Conservation (phyloP, 2,797 vertebrate genomes). For the Leptatherina wallacei region DNA sequence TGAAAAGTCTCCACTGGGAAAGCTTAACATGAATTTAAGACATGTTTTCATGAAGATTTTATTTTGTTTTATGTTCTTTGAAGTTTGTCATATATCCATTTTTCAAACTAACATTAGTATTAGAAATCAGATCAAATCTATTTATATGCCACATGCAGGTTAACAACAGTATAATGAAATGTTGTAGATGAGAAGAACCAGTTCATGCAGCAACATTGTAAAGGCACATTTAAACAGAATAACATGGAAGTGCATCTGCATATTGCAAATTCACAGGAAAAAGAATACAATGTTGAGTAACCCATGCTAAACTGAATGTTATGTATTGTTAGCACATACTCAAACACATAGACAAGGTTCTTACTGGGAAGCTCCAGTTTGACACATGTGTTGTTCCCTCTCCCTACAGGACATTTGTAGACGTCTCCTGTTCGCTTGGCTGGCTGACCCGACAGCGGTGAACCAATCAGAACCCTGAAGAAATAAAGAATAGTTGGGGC, state of each 20-base stretch:
- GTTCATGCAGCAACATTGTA: background rate
- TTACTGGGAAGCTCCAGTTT: constrained; percentile 92
- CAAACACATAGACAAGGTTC: constrained; percentile 45
- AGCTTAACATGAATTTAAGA: no score
- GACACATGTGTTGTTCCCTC: constrained; percentile 78
- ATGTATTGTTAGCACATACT: background rate
- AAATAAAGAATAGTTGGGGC: constrained; percentile 12
- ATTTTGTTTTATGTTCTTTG: no score
- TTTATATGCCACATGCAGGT: no score
- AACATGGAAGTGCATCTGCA: background rate
- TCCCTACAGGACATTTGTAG: constrained; percentile 93
- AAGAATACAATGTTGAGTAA: background rate
- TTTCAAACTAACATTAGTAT: no score
- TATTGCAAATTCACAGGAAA: no score
- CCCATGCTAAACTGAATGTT: background rate
- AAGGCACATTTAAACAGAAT: background rate
- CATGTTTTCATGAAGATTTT: no score
- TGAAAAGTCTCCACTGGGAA: no score
- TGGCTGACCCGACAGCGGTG: constrained; percentile 92
- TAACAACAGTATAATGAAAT: no score
- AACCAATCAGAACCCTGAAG: constrained; percentile 95
- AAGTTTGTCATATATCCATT: no score
- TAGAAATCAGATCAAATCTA: no score
- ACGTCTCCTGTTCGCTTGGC: constrained; percentile 92
- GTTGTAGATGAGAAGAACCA: no score